These are phyloP conservation scores for Decapterus maruadsi DNA, from an alignment of 2,797 vertebrate species.

Conservation along the genomic window DNA sequence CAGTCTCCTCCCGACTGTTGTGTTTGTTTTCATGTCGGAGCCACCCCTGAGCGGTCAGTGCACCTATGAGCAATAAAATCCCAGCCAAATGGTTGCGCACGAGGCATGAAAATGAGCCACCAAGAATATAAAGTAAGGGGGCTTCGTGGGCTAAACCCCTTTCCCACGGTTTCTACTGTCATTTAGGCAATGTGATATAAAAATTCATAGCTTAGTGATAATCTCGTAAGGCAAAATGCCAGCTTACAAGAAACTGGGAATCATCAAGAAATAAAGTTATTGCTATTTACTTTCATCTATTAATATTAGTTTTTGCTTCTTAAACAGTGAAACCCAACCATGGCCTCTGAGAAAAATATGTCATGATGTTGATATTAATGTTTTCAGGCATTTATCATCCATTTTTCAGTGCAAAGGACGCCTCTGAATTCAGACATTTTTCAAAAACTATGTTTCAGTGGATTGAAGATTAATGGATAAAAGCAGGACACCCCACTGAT, in stretches of 20 bases:
- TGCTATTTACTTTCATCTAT: neutral
- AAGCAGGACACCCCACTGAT: conserved; percentile 32
- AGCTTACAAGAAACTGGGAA: conserved; percentile 1
- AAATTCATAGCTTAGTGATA: conserved; percentile 6
- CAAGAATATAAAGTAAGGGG: conserved; percentile 30
- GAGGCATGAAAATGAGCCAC: conserved; percentile 48
- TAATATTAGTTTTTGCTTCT: neutral
- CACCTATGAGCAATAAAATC: conserved; percentile 51
- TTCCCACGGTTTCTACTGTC: conserved; percentile 10
- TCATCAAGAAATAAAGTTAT: neutral
- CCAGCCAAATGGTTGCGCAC: conserved; percentile 49
- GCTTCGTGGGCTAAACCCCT: neutral
- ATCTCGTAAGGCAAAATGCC: neutral
- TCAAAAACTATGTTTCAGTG: neutral
- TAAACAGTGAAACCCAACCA: neutral
- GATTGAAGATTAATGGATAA: conserved; percentile 16
- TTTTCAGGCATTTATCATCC: neutral
- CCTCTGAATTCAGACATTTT: neutral
- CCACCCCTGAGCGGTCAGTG: conserved; percentile 36
- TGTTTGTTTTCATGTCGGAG: conserved; percentile 44
- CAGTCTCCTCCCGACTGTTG: conserved; percentile 3
- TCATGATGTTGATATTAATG: neutral
- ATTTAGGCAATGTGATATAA: conserved; percentile 1
- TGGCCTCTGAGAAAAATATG: neutral
- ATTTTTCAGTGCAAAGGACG: neutral